phyloP scores from a whole-genome alignment of 2,888 invertebrate species.

The Limnephilus auricula region DNA sequence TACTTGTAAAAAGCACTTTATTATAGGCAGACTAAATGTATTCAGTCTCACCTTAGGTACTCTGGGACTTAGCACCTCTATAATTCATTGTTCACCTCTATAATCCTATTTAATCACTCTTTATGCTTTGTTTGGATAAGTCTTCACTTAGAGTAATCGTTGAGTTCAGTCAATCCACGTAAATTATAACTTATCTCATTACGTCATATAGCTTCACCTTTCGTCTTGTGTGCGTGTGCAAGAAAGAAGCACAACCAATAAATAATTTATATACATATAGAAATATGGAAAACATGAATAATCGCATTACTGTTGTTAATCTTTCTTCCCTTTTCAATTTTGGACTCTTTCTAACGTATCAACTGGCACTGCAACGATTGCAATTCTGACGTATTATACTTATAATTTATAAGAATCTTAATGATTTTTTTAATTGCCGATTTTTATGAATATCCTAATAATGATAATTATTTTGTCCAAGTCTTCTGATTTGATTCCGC shows the following conservation, averaged over 20 bases:
- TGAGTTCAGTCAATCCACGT: background rate
- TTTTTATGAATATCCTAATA: background rate
- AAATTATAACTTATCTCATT: background rate
- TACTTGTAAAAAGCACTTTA: constrained; percentile 42
- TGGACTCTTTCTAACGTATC: background rate
- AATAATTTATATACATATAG: background rate
- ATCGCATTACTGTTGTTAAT: background rate
- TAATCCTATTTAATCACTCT: background rate
- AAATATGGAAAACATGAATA: background rate
- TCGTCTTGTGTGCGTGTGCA: background rate
- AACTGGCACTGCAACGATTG: background rate
- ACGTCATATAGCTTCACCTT: background rate
- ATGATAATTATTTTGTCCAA: background rate
- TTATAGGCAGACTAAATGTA: constrained; percentile 21
- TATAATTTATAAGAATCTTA: background rate
- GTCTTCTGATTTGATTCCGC: background rate
- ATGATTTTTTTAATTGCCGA: background rate
- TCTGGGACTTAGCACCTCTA: background rate
- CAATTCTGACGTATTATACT: background rate
- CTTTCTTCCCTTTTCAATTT: background rate
- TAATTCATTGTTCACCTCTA: background rate
- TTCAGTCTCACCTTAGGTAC: background rate
- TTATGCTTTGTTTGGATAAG: background rate
- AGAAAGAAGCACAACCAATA: background rate
- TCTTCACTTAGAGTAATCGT: background rate